Conservation (phyloP, 2,113 vertebrate species). For the Odobenus rosmarus region DNA sequence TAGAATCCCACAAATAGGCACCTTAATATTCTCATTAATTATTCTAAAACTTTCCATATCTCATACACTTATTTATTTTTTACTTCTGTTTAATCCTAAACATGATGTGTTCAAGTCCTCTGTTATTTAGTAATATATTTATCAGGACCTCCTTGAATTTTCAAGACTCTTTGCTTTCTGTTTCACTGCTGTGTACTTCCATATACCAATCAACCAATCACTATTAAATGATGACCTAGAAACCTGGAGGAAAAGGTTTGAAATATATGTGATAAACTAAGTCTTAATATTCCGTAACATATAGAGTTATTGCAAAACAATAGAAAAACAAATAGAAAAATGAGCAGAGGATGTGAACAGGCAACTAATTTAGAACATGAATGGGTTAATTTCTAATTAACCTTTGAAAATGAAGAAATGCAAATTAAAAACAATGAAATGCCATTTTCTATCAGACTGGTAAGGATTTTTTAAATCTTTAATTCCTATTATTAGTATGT, state of each 20-base stretch:
- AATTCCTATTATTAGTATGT: background rate
- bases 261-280: background rate
- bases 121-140: background rate
- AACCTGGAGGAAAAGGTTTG: background rate
- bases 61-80: background rate
- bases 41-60: background rate
- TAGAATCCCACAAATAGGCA: background rate
- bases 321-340: slow-evolving; percentile 15
- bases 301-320: background rate
- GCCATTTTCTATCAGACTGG: background rate
- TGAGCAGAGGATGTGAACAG: background rate
- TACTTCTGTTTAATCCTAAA: slow-evolving; percentile 1
- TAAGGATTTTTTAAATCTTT: background rate
- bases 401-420: background rate
- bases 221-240: background rate
- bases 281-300: background rate
- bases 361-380: background rate
- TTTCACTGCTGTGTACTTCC: background rate
- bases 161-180: background rate
- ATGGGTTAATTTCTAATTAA: background rate
- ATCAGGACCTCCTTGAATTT: background rate
- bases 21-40: slow-evolving; percentile 17
- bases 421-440: background rate
- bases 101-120: background rate
- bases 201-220: background rate